phyloP scores from a whole-genome alignment of 2,888 invertebrate genomes.

The Polyommatus icarus region DNA sequence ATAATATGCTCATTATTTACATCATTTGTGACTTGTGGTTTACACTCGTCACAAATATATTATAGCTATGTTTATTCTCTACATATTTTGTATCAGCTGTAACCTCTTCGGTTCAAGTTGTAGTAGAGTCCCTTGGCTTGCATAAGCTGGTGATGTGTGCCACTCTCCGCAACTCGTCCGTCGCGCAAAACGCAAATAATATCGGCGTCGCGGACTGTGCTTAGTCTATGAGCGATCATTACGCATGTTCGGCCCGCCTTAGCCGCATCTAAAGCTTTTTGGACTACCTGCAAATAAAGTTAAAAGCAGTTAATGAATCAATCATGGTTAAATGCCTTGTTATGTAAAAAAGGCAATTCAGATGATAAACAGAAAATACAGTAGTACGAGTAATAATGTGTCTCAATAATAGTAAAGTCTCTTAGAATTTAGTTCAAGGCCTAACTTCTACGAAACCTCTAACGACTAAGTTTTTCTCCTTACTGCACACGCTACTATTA shows the following conservation, averaged over 20 bases:
- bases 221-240: constrained; percentile 92
- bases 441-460: not conserved
- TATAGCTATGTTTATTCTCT: not conserved
- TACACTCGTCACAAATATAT: not conserved
- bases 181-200: constrained; percentile 85
- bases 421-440: not conserved
- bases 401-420: not conserved
- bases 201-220: constrained; percentile 91
- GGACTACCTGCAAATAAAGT: constrained; percentile 82
- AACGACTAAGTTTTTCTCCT: not conserved
- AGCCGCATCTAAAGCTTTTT: constrained; percentile 92
- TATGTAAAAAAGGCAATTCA: too few species aligned
- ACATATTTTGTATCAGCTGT: constrained; percentile 42
- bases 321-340: too few species aligned
- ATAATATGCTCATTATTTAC: not conserved
- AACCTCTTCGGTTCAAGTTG: constrained; percentile 61
- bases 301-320: not conserved
- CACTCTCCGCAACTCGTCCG: constrained; percentile 86
- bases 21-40: not conserved
- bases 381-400: not conserved
- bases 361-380: too few species aligned
- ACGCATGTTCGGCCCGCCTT: constrained; percentile 91
- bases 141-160: constrained; percentile 85
- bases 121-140: constrained; percentile 84
- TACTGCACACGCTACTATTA: too few species aligned